A percentile compares a stretch with the other conserved stretches of the same genome.
Evolutionary conservation across 2,888 invertebrate genomes (phyloP).

Genomic region (Caenorhabditis sp.): DNA sequence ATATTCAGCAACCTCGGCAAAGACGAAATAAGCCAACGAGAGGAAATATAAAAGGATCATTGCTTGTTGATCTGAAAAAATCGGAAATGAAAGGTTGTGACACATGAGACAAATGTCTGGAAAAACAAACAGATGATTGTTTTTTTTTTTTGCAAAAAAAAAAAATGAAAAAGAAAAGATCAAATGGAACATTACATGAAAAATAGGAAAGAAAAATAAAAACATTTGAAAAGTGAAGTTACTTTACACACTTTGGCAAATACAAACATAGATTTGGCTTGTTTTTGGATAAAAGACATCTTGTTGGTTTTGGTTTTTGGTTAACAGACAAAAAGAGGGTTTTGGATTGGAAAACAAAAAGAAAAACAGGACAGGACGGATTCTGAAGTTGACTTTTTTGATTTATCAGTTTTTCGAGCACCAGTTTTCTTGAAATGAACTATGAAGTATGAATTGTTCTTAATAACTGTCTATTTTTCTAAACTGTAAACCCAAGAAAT

Average conservation of each 20-base stretch:
- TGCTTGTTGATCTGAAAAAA: background rate
- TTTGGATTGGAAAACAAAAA: too few relatives aligned
- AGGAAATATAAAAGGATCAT: background rate
- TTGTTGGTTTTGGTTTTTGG: too few relatives aligned
- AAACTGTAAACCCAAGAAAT: too few relatives aligned
- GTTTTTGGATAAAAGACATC: background rate
- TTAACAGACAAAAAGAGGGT: too few relatives aligned
- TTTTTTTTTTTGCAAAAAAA: background rate
- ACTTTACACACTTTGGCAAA: background rate
- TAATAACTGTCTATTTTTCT: too few relatives aligned
- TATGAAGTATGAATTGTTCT: too few relatives aligned
- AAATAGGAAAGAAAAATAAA: background rate
- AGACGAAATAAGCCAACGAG: background rate
- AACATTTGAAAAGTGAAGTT: background rate
- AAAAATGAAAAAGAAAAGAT: background rate
- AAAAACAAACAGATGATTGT: background rate
- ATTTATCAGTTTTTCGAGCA: too few relatives aligned
- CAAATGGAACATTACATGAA: background rate
- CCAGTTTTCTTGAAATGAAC: too few relatives aligned
- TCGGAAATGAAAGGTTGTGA: background rate
- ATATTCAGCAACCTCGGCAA: constrained; percentile 45
- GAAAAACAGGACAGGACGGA: too few relatives aligned
- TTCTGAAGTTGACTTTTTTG: too few relatives aligned
- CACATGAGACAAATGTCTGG: background rate
- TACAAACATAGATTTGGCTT: background rate